Conservation (phyloP, 2,113 vertebrate genomes). For the Heterotis niloticus region DNA sequence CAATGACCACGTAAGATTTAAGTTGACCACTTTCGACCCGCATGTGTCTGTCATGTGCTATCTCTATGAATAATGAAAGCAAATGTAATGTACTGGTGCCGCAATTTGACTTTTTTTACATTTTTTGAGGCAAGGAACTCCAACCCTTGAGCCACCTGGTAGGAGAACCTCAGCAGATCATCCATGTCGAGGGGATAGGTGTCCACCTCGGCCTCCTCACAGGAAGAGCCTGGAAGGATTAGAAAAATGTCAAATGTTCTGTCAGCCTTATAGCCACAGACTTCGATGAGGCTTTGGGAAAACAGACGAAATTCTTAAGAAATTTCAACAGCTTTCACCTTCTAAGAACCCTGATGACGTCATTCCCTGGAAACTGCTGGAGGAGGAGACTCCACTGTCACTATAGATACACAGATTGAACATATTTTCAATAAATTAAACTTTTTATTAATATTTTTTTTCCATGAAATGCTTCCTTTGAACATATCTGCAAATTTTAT, state of each 20-base stretch:
- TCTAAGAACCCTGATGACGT: constrained; percentile 48
- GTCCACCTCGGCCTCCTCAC: constrained; percentile 38
- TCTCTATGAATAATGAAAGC: neutral
- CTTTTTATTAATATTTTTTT: neutral
- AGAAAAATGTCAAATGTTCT: neutral
- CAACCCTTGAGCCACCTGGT: constrained; percentile 89
- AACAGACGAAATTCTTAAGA: neutral
- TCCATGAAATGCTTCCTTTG: too few relatives aligned
- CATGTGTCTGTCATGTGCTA: neutral
- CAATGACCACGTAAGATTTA: neutral
- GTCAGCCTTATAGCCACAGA: neutral
- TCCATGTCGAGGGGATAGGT: constrained; percentile 55
- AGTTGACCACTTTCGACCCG: neutral
- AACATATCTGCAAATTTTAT: too few relatives aligned
- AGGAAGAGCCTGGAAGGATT: constrained; percentile 8
- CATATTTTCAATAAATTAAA: neutral
- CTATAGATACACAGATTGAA: constrained; percentile 46
- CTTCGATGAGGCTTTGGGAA: neutral
- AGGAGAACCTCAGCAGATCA: constrained; percentile 84
- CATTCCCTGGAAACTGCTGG: constrained; percentile 71
- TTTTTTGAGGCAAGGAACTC: constrained; percentile 88
- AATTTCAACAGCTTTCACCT: constrained; percentile 40
- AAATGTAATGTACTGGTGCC: neutral
- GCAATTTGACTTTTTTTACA: constrained; percentile 47
- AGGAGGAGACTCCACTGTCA: constrained; percentile 77